Conservation (phyloP, 2,797 vertebrate species). For the Pseudocheirus occidentalis region DNA sequence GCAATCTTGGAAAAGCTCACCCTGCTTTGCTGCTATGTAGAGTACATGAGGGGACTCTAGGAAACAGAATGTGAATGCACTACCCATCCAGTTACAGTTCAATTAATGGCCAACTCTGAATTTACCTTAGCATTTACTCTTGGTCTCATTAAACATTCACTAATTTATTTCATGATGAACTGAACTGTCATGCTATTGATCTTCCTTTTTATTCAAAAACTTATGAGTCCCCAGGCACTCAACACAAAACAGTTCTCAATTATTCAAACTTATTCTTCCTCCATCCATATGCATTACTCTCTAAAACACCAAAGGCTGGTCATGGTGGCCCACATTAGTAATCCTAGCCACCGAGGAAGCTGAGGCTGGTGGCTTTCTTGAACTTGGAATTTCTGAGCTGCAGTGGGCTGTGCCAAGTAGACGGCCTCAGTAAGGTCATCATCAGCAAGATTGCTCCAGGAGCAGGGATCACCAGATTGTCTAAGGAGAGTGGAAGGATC, state of each 20-base stretch:
- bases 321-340: background rate
- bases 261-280: background rate
- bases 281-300: background rate
- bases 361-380: background rate
- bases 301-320: background rate
- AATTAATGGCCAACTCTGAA: background rate
- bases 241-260: background rate
- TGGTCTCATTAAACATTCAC: background rate
- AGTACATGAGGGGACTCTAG: background rate
- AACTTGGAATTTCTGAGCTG: background rate
- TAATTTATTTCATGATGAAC: background rate
- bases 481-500: background rate
- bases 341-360: background rate
- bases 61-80: background rate
- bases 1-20: background rate
- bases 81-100: background rate
- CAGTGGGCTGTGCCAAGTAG: background rate
- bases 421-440: background rate
- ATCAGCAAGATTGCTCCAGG: background rate
- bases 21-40: background rate
- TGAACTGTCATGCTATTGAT: background rate
- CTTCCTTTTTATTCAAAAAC: background rate
- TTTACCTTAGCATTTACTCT: background rate
- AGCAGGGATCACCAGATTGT: background rate
- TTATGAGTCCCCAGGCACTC: background rate